A percentile compares a stretch with the other conserved stretches of the same genome.
phyloP scores from a whole-genome alignment of 2,113 vertebrate genomes.

The Phasianus colchicus region DNA sequence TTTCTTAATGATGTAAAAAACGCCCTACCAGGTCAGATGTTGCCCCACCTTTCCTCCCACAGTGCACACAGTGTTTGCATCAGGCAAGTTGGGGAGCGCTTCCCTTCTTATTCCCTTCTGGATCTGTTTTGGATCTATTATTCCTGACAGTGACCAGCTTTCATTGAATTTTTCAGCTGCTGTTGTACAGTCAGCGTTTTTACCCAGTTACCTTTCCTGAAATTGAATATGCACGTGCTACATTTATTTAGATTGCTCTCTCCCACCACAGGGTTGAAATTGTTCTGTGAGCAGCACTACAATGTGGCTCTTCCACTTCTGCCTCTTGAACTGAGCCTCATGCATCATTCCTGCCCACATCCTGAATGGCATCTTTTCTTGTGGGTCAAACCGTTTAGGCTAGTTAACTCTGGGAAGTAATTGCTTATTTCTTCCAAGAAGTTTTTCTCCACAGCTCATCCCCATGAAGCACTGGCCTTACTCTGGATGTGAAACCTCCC shows the following conservation, averaged over 20 bases:
- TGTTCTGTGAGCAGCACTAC: not conserved
- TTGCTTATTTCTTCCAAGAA: not conserved
- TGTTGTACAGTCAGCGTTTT: not conserved
- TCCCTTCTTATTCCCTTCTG: not conserved
- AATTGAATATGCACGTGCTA: not conserved
- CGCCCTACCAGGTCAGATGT: not conserved
- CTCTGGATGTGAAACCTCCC: not conserved
- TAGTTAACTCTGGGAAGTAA: slow-evolving; percentile 21
- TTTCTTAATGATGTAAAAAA: not conserved
- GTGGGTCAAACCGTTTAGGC: not conserved
- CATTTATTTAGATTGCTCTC: not conserved
- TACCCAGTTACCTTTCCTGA: not conserved
- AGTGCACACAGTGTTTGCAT: accelerated
- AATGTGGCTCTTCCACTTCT: not conserved
- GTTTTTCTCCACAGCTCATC: slow-evolving; percentile 14
- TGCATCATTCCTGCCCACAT: slow-evolving; percentile 21
- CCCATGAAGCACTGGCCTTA: not conserved
- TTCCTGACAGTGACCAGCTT: not conserved
- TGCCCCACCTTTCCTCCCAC: not conserved
- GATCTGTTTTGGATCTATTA: not conserved
- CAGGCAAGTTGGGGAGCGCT: not conserved
- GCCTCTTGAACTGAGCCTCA: not conserved
- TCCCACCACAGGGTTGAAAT: not conserved
- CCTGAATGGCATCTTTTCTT: not conserved
- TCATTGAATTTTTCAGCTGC: not conserved